Evolutionary conservation across 2,113 vertebrate species (phyloP), one percentile per base, ranked within the genome.

Genomic region (Syrrhaptes paradoxus): DNA sequence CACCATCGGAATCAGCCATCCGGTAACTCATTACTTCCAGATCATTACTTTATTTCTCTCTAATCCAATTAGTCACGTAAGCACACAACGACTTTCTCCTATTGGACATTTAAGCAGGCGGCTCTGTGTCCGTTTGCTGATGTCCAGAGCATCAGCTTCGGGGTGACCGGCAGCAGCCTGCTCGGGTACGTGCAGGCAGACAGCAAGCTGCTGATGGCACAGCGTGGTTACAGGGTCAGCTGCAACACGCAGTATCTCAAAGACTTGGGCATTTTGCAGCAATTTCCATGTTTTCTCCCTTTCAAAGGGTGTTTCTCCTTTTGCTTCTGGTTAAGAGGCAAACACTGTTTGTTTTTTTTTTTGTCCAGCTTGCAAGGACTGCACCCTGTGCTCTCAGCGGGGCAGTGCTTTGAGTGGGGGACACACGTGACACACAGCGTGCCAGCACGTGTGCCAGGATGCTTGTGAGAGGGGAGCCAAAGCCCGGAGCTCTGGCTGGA

Each of bases 391-490:
- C 13, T 52, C 10, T 49, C 80, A 36, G 34, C 74, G 38, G 51
- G 8, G 34, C 43, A 22, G 43, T 2, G 48, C 3, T 45, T 9
- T 24, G 28, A 4, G 55, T 0, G 26, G 17, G 74, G 65, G 46
- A 38, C 4, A 3, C 13, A 17, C 0, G 5, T 16, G 49, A 28
- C 1, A 9, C 5, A 2, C 2, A 4, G 5, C 1, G 7, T 28
- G 59, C 25, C 72, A 32, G 48, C 21, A 32, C 1, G 5, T 1
- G 16, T 19, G 54, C 22, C 13, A 36, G 6, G 59, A 17, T 7
- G 31, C 38, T 38, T 13, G 18, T 3, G 16, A 52, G 72, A 63
- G 29, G 22, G 52, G 9, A 57, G 18, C 18, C 52, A 55, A 65
- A 76, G n/a, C 63, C 49, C 48, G 3, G 2, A 20, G 38, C 31